Evolutionary conservation across 2,888 invertebrate genomes (phyloP), one percentile per base, ranked within the genome.

Genomic region (Diloba caeruleocephala): DNA sequence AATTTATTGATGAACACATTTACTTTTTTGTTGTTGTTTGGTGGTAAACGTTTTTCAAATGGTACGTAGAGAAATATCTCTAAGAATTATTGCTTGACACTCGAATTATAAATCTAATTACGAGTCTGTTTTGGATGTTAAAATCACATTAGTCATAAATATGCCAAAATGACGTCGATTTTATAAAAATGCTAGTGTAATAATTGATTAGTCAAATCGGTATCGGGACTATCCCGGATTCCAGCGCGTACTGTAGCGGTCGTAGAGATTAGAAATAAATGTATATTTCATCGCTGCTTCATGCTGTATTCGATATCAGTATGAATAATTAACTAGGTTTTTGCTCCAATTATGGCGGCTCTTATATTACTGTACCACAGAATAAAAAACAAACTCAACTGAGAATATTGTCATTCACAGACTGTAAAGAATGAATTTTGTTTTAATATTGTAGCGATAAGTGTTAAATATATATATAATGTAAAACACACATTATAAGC

Each of bases 251-350:
- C 37, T 44, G 45, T 41, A 38, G 36, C 39, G 39, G 45, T 44
- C 37, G 25, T 38, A 42, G 50, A 44, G 13, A 37, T 34, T 39
- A 65, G 53, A 39, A 51, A 51, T 57, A 42, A 23, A 44, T 66
- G 51, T 71, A 76, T 74, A 74, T 69, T 77, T 74, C 48, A 77
- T 69, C 50, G 48, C 53, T 33, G 48, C 41, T 60, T 67, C 60
- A 56, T 66, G 61, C 57, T 49, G 71, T 59, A 55, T 54, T 44
- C 44, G 50, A 33, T 73, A 29, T 67, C 21, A 70, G 54, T 68
- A 70, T 76, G 68, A 61, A 71, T 68, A 46, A 60, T 38, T 26
- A 38, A 62, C 51, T 42, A 39, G 19, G 15, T 48, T 42, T 34
- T 25, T 31, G 17, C 10, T 15, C 8, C 31, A 26, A 29, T 17